A percentile compares a stretch with the other conserved stretches of the same genome.
These are phyloP conservation scores for Cistogaster globosa DNA, from an alignment of 2,888 invertebrate genomes.

Conservation along the genomic window DNA sequence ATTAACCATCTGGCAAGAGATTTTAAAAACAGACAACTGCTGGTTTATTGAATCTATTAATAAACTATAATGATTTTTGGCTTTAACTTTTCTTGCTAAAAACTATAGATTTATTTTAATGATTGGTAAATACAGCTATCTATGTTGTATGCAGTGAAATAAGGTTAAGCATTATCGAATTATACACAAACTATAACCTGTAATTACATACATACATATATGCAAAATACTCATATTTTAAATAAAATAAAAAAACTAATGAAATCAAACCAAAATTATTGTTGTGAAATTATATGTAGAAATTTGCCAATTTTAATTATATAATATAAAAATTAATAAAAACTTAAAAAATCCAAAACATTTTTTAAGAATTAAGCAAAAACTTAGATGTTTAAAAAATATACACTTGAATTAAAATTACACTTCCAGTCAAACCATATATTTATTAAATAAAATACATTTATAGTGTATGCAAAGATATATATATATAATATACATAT, in stretches of 20 bases:
- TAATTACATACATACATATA: slow-evolving; percentile 7
- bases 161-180: slow-evolving; percentile 12
- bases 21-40: no score
- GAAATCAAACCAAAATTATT: slow-evolving; percentile 37
- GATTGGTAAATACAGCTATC: background rate
- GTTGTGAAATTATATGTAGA: slow-evolving; percentile 69
- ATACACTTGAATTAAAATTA: slow-evolving; percentile 3
- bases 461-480: no score
- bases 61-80: no score
- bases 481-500: no score
- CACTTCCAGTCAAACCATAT: slow-evolving; percentile 37
- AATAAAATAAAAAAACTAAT: slow-evolving; percentile 1
- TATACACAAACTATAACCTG: slow-evolving; percentile 32
- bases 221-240: slow-evolving; percentile 12
- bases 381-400: slow-evolving; percentile 49
- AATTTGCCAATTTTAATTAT: slow-evolving; percentile 69
- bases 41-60: no score
- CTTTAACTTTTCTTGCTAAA: no score
- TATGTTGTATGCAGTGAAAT: slow-evolving; percentile 25
- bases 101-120: background rate
- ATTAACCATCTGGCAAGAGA: no score
- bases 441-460: no score
- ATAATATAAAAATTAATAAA: slow-evolving; percentile 29
- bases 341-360: slow-evolving; percentile 6
- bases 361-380: slow-evolving; percentile 54